Base-by-base conservation (phyloP, 2,888 invertebrate species). In the Cantharis rustica region DNA sequence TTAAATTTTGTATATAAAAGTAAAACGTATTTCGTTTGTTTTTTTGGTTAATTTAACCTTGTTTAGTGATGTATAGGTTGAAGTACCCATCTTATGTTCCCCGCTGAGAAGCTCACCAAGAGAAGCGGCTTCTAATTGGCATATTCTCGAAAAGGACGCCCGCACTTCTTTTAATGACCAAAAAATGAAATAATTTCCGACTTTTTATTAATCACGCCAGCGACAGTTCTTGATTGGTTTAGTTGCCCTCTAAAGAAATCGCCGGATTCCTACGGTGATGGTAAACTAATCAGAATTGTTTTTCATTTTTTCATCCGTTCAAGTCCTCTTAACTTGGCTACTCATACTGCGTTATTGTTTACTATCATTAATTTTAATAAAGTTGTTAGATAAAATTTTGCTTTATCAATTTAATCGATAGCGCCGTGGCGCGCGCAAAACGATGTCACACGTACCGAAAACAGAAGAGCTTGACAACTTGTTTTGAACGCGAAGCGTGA, bases 91-190 rank as follows among this genome's bases (percentile, higher is more conserved):
- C 73, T 78, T 75, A 66, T 69, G 31, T 71, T 69, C 73, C 78
- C 78, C 62, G 75, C 78, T 73, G 78, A 9, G 78, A 69, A 68
- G 71, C 78, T 75, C 78, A 78, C 78, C 75, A 78, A 78, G 78
- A 78, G 78, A 78, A 78, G 78, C 75, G 75, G 78, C 73, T 78
- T 75, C 78, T 78, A 78, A 78, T 78, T 78, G 78, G 78, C 78
- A 78, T 78, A 77, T 77, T 75, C 75, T 75, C 71, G 70, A 78
- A 78, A 75, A 75, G 69, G 70, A 73, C 47, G 69, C 87, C 86
- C 87, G 86, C 87, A 86, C 86, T 87, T 86, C 83, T 47, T 79
- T 79, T 79, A 79, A 79, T 79, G 79, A 75, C 76, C 76, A 75
- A 76, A 76, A 76, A 77, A 79, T 76, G 77, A 79, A 79, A 79